Evolutionary conservation across 2,797 vertebrate species (phyloP).

Genomic region (Centropyge bicolor): DNA sequence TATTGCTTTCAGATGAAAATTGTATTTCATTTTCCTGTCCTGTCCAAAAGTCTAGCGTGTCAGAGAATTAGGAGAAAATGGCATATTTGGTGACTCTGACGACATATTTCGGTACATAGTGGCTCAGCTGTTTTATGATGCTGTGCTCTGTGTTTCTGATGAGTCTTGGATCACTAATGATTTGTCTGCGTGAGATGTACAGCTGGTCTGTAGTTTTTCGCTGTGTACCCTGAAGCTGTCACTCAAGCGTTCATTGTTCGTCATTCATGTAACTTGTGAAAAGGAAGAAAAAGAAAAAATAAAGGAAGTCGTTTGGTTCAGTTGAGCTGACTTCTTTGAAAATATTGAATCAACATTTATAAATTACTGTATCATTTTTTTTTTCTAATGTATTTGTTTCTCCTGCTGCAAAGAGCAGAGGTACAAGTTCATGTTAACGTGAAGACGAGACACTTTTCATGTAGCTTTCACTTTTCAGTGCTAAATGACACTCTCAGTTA

Average conservation of each 20-base stretch:
- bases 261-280: background rate
- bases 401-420: conserved; percentile 14
- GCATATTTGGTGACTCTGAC: background rate
- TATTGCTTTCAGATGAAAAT: background rate
- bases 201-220: background rate
- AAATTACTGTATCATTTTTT: no score
- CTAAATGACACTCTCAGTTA: conserved; percentile 40
- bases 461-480: conserved; percentile 26
- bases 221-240: background rate
- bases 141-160: background rate
- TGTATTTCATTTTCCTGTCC: background rate
- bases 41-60: background rate
- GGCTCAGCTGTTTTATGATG: background rate
- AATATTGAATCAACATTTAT: background rate
- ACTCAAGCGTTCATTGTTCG: background rate
- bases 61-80: background rate
- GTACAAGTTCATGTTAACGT: background rate
- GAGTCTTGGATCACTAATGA: background rate
- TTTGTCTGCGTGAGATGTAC: background rate
- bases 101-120: background rate
- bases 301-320: background rate
- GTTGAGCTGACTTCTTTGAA: background rate
- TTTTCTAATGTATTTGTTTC: background rate
- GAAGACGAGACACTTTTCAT: conserved; percentile 13
- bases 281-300: background rate